phyloP scores from a whole-genome alignment of 2,888 invertebrate genomes.

The Rambutsinella grinnellia region DNA sequence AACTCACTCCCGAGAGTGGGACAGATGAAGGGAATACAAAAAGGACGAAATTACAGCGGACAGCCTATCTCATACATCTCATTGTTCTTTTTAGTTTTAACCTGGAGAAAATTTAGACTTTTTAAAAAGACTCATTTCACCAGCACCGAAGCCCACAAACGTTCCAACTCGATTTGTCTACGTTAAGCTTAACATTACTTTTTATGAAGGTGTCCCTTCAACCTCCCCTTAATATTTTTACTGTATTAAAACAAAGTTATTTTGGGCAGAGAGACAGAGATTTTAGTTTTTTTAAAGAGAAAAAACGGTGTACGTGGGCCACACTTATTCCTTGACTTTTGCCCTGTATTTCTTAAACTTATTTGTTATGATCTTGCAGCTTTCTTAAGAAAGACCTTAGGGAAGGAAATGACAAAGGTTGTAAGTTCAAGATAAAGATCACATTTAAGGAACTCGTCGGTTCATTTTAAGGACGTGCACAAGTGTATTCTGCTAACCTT shows the following conservation, averaged over 20 bases:
- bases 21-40: conserved; percentile 21
- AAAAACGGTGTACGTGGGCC: not conserved
- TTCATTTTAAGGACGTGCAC: no score
- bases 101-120: conserved; percentile 19
- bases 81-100: conserved; percentile 11
- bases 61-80: not conserved
- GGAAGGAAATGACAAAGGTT: conserved; percentile 27
- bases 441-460: no score
- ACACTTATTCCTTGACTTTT: not conserved
- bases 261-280: not conserved
- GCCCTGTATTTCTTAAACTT: not conserved
- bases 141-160: not conserved
- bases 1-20: conserved; percentile 5
- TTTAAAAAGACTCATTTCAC: conserved; percentile 16
- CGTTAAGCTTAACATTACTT: not conserved
- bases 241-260: not conserved
- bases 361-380: not conserved
- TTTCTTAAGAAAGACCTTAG: conserved; percentile 13
- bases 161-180: not conserved
- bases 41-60: not conserved
- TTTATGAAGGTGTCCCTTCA: not conserved
- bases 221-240: not conserved
- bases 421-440: conserved; percentile 31
- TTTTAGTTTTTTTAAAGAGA: not conserved
- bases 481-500: no score